These are phyloP conservation scores for Sinocyclocheilus maitianheensis DNA, from an alignment of 2,113 vertebrate genomes.

Conservation along the genomic window DNA sequence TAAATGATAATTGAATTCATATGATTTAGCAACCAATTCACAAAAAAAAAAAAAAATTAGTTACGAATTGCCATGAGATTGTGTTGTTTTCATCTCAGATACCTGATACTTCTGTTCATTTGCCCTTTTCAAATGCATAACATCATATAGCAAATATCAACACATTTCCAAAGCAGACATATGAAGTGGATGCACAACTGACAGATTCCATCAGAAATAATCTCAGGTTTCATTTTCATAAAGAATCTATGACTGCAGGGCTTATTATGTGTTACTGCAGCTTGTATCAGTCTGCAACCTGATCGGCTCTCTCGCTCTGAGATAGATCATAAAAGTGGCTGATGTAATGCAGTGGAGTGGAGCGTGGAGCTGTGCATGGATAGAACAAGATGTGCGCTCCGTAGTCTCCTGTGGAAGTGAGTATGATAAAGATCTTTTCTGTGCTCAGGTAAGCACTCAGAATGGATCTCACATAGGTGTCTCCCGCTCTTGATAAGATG, in stretches of 20 bases:
- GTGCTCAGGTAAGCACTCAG: constrained; percentile 46
- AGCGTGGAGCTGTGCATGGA: background rate
- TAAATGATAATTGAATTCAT: too few relatives aligned
- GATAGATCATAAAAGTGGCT: background rate
- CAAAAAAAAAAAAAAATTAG: background rate
- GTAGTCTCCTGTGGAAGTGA: constrained; percentile 34
- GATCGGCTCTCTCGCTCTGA: background rate
- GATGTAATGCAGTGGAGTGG: background rate
- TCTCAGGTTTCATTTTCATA: constrained; percentile 3
- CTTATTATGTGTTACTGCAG: background rate
- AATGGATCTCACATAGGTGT: constrained; percentile 48
- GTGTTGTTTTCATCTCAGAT: background rate
- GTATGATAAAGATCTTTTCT: constrained; percentile 50
- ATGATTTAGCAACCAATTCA: background rate
- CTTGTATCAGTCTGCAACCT: constrained; percentile 3
- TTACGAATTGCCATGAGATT: background rate
- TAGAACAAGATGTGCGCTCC: background rate
- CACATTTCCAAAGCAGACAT: background rate
- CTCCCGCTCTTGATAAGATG: constrained; percentile 56
- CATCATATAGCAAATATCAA: background rate
- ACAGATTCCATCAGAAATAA: background rate
- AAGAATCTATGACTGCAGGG: background rate
- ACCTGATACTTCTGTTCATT: background rate
- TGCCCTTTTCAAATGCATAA: background rate
- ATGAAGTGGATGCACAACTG: constrained; percentile 2